These are phyloP conservation scores for Phrynosoma platyrhinos DNA, from an alignment of 2,113 vertebrate genomes.

Conservation along the genomic window DNA sequence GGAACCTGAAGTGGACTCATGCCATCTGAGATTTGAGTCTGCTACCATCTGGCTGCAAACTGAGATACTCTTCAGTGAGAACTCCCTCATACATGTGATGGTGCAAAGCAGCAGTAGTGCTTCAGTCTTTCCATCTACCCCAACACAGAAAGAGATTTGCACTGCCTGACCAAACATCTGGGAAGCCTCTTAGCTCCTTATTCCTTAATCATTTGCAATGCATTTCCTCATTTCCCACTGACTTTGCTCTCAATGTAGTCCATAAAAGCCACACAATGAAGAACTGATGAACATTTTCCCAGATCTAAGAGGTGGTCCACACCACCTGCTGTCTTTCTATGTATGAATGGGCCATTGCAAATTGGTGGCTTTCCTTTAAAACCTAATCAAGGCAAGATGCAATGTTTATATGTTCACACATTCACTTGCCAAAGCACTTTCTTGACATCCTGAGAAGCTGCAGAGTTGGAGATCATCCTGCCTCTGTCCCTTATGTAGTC, in stretches of 20 bases:
- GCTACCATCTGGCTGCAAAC: slow-evolving; percentile 29
- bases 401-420: neutral
- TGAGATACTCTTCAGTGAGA: neutral
- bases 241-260: neutral
- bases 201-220: neutral
- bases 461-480: too few species aligned
- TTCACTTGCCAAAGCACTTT: neutral
- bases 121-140: neutral
- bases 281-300: neutral
- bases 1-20: slow-evolving; percentile 1
- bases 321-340: neutral
- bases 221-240: neutral
- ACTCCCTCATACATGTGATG: neutral
- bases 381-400: neutral
- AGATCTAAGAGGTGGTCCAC: neutral
- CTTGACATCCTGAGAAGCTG: too few species aligned
- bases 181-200: neutral
- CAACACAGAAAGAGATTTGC: rapidly evolving
- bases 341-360: neutral
- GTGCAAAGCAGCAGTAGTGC: neutral
- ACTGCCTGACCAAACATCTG: neutral
- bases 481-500: too few species aligned
- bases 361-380: neutral
- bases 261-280: neutral
- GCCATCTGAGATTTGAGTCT: slow-evolving; percentile 22